Evolutionary conservation across 92 coral and sea anemone species (phyloP), one percentile per base, ranked within the genome.

Genomic region (Porites divaricata): DNA sequence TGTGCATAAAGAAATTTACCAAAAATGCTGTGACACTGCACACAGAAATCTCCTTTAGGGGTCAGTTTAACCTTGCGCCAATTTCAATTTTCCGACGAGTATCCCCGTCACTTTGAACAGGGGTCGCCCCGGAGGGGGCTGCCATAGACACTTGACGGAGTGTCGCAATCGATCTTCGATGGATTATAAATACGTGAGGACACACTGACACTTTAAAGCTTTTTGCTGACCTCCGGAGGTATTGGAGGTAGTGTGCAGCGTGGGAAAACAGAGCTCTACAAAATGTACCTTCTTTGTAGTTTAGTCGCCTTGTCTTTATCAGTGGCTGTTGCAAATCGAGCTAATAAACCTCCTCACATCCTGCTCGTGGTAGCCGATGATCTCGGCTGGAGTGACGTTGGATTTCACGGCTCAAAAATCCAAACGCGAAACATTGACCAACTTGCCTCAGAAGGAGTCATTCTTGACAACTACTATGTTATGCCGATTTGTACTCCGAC

Each of bases 401-500:
- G 92, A 48, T 89, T 73, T 65, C 89, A 84, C 57, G 86, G 86
- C 24, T 69, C 89, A 17, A 57, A 70, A 63, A 89, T 89, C 2
- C 23, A 75, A 19, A 89, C 92, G 21, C 89, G 86, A 13, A 83
- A 83, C 70, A 78, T 89, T 66, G 92, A 89, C 74, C 20, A 21
- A 52, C 66, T 89, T 20, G 92, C 92, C 0, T 45, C 79, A 9
- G 89, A 89, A 57, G 92, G 89, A 4, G 92, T 89, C 13, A 85
- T 79, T 19, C 86, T 84, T 1, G 89, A 89, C n/a, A 84, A 84
- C 63, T 89, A 88, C 50, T 88, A 81, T 64, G 91, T 88, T 9
- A 87, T 86, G 70, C 90, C 93, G 12, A 68, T 90, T 28, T 90
- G 93, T 54, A 80, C 93, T 10, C 93, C 93, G 0, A 90, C 93